Percentiles rank a stretch among this genome's conserved stretches.
Evolutionary conservation across 2,113 vertebrate species (phyloP).

Genomic region (Gallinago paraguaiae): DNA sequence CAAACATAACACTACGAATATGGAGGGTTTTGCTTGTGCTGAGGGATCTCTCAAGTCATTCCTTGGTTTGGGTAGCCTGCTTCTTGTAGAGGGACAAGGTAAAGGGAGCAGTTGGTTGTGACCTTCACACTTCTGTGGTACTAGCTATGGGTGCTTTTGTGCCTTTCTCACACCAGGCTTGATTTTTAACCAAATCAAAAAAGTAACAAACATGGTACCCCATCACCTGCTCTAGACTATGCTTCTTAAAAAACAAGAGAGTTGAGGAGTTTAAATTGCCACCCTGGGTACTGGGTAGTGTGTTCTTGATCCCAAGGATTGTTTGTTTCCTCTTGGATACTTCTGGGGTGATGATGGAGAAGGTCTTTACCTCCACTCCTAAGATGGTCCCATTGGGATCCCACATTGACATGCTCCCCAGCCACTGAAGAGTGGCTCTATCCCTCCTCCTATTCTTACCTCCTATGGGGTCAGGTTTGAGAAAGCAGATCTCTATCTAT

Average conservation of each 20-base stretch:
- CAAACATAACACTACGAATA: background rate
- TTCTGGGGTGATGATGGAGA: background rate
- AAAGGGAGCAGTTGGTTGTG: background rate
- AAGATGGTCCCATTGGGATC: background rate
- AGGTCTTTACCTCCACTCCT: background rate
- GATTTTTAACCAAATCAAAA: background rate
- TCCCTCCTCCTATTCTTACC: background rate
- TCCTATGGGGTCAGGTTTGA: background rate
- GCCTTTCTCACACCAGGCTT: background rate
- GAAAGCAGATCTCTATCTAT: background rate
- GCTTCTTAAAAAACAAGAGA: background rate
- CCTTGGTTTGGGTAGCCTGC: background rate
- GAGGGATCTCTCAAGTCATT: background rate
- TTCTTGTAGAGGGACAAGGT: background rate
- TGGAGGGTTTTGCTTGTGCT: background rate
- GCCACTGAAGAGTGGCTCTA: background rate
- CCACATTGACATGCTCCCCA: background rate
- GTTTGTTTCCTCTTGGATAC: background rate
- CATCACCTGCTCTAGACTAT: background rate
- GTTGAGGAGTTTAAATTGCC: background rate
- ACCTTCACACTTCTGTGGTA: background rate
- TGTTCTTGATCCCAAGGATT: background rate
- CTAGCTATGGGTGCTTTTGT: background rate
- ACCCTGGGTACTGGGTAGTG: background rate
- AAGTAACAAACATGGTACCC: background rate